Evolutionary conservation across 2,797 vertebrate species (phyloP).

Genomic region (Periophthalmus magnuspinnatus): DNA sequence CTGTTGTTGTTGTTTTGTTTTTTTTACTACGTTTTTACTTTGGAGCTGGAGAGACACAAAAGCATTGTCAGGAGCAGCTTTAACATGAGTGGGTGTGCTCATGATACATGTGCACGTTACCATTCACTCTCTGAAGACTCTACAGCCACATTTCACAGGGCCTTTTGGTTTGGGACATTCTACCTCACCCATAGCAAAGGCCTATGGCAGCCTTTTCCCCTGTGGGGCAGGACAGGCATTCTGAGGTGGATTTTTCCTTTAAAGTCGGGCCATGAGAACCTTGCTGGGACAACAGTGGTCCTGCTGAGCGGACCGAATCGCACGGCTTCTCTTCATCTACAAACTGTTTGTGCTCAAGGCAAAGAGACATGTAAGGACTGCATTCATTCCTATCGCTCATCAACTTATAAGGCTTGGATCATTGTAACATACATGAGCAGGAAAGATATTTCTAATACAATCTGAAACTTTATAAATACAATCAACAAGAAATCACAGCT

Average conservation of each 20-base stretch:
- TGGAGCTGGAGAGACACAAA: neutral
- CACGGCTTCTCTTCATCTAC: constrained; percentile 40
- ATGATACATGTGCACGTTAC: constrained; percentile 3
- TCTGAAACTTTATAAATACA: neutral
- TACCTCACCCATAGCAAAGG: constrained; percentile 4
- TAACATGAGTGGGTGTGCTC: neutral
- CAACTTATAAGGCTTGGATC: constrained; percentile 28
- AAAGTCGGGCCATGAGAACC: constrained; percentile 50
- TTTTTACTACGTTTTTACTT: too few relatives aligned
- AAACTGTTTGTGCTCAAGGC: constrained; percentile 25
- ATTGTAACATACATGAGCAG: constrained; percentile 45
- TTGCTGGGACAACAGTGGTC: constrained; percentile 53
- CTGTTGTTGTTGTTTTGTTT: too few relatives aligned
- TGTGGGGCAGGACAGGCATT: constrained; percentile 14
- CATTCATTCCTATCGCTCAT: constrained; percentile 4
- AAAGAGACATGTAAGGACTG: constrained; percentile 15
- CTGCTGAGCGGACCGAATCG: constrained; percentile 56
- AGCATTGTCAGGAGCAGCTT: neutral
- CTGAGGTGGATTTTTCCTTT: constrained; percentile 38
- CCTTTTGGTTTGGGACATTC: constrained; percentile 5
- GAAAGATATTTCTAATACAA: neutral
- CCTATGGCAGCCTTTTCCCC: constrained; percentile 1
- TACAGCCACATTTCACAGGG: neutral
- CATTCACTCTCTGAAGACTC: neutral
- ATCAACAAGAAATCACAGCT: neutral